Percentiles rank a stretch among this genome's conserved stretches.
Conservation (phyloP, 2,888 invertebrate genomes). For the Odiellus spinosus region DNA sequence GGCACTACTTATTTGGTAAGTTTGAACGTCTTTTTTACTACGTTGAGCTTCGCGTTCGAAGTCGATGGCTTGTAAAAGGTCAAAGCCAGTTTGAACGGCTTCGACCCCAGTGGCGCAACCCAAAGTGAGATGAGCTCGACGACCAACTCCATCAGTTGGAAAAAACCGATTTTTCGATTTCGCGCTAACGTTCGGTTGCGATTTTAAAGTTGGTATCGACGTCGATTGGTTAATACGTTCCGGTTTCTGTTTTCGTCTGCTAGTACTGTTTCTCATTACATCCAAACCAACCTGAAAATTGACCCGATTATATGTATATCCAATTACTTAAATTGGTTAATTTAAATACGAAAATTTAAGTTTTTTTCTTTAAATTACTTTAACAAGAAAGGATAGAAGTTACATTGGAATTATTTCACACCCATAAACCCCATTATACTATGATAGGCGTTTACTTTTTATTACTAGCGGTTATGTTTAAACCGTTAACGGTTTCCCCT, state of each 20-base stretch:
- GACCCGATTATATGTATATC: not conserved
- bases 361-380: no score
- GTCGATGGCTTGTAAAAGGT: slow-evolving; percentile 21
- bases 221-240: not conserved
- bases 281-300: not conserved
- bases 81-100: slow-evolving; percentile 24
- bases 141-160: slow-evolving; percentile 17
- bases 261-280: not conserved
- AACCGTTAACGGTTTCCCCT: no score
- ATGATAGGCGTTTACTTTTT: no score
- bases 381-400: no score
- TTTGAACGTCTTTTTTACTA: slow-evolving; percentile 2
- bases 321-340: not conserved
- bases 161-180: slow-evolving; percentile 4
- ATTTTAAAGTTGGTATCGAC: not conserved
- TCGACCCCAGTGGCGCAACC: slow-evolving; percentile 22
- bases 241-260: not conserved
- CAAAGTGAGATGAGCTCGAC: slow-evolving; percentile 25
- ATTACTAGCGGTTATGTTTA: no score
- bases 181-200: not conserved
- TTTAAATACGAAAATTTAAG: no score
- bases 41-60: slow-evolving; percentile 14
- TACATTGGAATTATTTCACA: no score
- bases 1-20: slow-evolving; percentile 20
- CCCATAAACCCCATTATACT: no score